phyloP scores from a whole-genome alignment of 2,888 invertebrate genomes.

The Leptura quadrifasciata region DNA sequence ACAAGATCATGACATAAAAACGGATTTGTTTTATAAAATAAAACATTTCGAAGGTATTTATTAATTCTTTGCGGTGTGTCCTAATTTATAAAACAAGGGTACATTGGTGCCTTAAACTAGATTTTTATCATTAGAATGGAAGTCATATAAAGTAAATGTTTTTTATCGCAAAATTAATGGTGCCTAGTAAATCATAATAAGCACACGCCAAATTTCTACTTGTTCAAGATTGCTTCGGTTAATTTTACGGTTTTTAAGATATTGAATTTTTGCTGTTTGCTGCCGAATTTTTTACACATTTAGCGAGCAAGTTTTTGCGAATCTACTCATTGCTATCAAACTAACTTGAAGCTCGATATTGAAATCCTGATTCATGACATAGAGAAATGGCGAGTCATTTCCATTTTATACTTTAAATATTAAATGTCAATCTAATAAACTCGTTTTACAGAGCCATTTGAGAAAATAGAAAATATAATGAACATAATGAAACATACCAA shows the following conservation, averaged over 20 bases:
- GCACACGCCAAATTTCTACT: neutral
- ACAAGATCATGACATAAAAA: no score
- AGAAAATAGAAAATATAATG: no score
- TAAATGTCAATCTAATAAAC: neutral
- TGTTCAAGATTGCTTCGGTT: neutral
- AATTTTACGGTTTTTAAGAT: neutral
- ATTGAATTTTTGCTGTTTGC: neutral
- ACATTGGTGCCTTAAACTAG: no score
- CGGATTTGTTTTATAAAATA: no score
- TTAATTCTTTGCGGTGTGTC: no score
- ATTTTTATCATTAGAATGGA: neutral
- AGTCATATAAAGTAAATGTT: neutral
- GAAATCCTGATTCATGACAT: neutral
- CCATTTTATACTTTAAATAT: neutral
- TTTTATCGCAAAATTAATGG: neutral
- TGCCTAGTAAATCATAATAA: neutral
- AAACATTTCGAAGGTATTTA: no score
- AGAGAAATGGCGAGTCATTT: neutral
- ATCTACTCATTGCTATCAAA: neutral
- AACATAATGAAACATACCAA: no score
- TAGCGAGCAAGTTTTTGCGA: neutral
- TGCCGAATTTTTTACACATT: neutral
- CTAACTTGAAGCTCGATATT: neutral
- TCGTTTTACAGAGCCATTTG: neutral
- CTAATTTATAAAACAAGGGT: no score